Evolutionary conservation across 2,113 vertebrate species (phyloP), one percentile per base, ranked within the genome.

Genomic region (Salvelinus alpinus): DNA sequence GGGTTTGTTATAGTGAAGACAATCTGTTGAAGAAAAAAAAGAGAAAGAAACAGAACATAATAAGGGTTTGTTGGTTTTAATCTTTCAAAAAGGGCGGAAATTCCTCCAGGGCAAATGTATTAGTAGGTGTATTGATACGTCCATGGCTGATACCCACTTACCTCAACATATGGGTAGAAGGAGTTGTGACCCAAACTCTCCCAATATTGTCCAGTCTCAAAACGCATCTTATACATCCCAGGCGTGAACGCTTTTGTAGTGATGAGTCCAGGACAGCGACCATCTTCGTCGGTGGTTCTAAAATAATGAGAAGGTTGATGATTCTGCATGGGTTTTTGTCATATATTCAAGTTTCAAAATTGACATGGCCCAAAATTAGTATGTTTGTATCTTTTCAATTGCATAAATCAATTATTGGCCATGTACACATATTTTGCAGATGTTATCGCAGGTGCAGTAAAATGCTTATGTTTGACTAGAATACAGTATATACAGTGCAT

Each of bases 101-200:
- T 27, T n/a, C 8, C 13, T 64, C 24, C 3, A 12, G 3, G 2
- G 0, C 14, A 68, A 20, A 20, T 20, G 18, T 7, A n/a, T 31
- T 68, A 16, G 29, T 25, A 65, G 6, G 51, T 54, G 51, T 54
- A 54, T 54, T 18, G 13, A 3, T 54, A 54, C 16, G 60, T 64
- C 24, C 9, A 24, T 13, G n/a, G 14, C 64, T 66, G 20, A 66
- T 14, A 54, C 51, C 14, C 16, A 68, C 68, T 57, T 82, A 98
- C 96, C 95, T 99, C 96, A 38, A 96, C 94, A 0, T 96, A 97
- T 0, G 96, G 97, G 83, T 96, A 95, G 89, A 97, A 95, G 81
- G 90, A 94, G 59, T 57, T 59, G 13, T 93, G 88, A 0, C 94
- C 94, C 66, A 89, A 88, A 2, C 75, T 67, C 72, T 92, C 85